These are phyloP conservation scores for Hiodon tergisus DNA, from an alignment of 2,113 vertebrate genomes.

Conservation along the genomic window DNA sequence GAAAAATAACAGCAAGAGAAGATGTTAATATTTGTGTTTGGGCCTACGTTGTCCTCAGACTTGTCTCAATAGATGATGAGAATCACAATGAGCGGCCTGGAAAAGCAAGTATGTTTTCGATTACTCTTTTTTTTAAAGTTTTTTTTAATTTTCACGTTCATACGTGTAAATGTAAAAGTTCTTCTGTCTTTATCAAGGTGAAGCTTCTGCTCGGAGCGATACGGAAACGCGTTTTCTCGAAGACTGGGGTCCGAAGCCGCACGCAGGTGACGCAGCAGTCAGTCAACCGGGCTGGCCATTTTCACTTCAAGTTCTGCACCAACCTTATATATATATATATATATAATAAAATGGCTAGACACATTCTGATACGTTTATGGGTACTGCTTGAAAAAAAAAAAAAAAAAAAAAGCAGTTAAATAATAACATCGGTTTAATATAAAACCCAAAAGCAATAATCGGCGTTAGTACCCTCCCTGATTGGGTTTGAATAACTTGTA, in stretches of 20 bases:
- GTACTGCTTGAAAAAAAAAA: no score
- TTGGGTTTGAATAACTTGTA: background rate
- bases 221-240: conserved; percentile 11
- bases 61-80: conserved; percentile 78
- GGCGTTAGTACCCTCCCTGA: background rate
- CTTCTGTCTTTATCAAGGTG: background rate
- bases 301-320: no score
- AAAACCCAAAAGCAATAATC: no score
- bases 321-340: no score
- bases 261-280: background rate
- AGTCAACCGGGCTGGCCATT: no score
- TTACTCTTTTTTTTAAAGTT: background rate
- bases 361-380: no score
- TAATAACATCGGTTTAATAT: no score
- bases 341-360: no score
- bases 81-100: conserved; percentile 47
- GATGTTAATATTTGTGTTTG: background rate
- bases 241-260: conserved; percentile 4
- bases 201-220: background rate
- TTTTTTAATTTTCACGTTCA: background rate
- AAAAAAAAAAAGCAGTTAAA: no score
- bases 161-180: background rate
- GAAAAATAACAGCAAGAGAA: no score
- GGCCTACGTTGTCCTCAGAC: conserved; percentile 57
- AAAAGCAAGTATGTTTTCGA: conserved; percentile 59